phyloP scores from a whole-genome alignment of 2,888 invertebrate species.

The Charanyca ferruginea region DNA sequence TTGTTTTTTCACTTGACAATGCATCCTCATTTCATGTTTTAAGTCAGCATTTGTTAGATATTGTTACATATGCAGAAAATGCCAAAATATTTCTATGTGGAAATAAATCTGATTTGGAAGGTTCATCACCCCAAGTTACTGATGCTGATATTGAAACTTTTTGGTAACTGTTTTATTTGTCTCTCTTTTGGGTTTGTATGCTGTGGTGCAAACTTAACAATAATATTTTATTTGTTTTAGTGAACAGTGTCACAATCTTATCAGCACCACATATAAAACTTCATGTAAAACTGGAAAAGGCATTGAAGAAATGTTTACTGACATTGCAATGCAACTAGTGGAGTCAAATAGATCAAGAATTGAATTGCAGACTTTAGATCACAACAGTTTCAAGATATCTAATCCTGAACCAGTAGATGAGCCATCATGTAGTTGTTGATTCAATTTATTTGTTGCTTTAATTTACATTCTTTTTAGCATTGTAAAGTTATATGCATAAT shows the following conservation, averaged over 20 bases:
- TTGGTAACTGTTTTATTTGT: slow-evolving; percentile 89
- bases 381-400: slow-evolving; percentile 94
- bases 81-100: slow-evolving; percentile 98
- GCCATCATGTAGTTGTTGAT: slow-evolving; percentile 86
- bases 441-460: slow-evolving; percentile 45
- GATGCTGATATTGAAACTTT: slow-evolving; percentile 97
- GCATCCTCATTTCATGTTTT: slow-evolving; percentile 97
- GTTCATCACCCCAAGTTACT: slow-evolving; percentile 94
- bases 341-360: slow-evolving; percentile 95
- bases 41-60: slow-evolving; percentile 97
- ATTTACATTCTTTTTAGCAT: slow-evolving; percentile 38
- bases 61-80: slow-evolving; percentile 98
- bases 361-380: slow-evolving; percentile 95
- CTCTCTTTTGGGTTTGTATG: background rate
- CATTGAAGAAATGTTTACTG: slow-evolving; percentile 97
- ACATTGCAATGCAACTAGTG: slow-evolving; percentile 95
- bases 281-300: slow-evolving; percentile 97
- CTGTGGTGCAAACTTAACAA: slow-evolving; percentile 6
- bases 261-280: slow-evolving; percentile 96
- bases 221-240: slow-evolving; percentile 83
- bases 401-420: slow-evolving; percentile 91
- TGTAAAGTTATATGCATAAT: slow-evolving; percentile 37
- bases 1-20: slow-evolving; percentile 97
- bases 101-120: slow-evolving; percentile 96
- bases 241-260: slow-evolving; percentile 97